Evolutionary conservation across 2,888 invertebrate genomes (phyloP).

Genomic region (Tenthredo mesomela): DNA sequence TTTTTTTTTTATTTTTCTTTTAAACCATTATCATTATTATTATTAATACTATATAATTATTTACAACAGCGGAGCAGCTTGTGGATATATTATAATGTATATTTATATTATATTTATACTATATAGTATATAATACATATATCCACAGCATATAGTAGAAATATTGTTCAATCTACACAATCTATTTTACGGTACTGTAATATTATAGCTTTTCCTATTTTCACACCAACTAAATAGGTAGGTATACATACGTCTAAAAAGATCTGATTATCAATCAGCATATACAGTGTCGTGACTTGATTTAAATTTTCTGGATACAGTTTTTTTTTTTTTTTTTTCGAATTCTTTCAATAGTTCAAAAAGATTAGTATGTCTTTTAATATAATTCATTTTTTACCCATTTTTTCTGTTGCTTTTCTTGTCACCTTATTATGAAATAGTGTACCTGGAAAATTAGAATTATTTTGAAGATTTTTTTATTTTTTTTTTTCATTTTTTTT

Average conservation of each 20-base stretch:
- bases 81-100: background rate
- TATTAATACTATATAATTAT: background rate
- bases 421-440: no score
- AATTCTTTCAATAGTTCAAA: background rate
- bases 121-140: background rate
- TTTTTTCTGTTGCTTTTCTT: no score
- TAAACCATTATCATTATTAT: background rate
- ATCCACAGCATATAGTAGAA: conserved; percentile 23
- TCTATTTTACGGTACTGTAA: background rate
- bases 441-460: no score
- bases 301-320: background rate
- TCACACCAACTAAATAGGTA: conserved; percentile 22
- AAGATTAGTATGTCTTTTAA: no score
- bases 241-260: background rate
- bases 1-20: background rate
- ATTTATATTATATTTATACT: background rate
- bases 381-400: no score
- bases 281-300: background rate
- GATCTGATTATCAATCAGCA: background rate
- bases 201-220: background rate
- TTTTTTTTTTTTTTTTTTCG: background rate
- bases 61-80: background rate
- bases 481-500: background rate
- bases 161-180: background rate
- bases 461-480: background rate